Evolutionary conservation across 1,140 invertebrate species (phyloP).

Genomic region (Rhopalosiphum maidis): DNA sequence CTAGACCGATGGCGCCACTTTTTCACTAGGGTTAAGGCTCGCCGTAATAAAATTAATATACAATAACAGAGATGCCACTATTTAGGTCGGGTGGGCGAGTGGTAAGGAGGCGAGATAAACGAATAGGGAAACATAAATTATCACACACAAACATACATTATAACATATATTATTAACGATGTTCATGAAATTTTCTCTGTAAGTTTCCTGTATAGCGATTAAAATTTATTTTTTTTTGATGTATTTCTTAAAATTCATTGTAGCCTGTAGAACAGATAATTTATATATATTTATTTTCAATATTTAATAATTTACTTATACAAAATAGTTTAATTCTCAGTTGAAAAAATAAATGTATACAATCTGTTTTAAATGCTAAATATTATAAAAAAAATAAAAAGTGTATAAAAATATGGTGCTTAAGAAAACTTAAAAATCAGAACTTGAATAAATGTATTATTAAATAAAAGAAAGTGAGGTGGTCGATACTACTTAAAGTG

Average conservation of each 20-base stretch:
- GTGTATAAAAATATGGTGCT: too few relatives aligned
- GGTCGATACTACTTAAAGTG: background rate
- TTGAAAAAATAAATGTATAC: too few relatives aligned
- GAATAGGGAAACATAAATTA: background rate
- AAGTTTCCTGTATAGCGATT: background rate
- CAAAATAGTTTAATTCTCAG: too few relatives aligned
- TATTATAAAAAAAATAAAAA: too few relatives aligned
- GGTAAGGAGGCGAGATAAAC: background rate
- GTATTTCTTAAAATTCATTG: background rate
- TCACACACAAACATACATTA: background rate
- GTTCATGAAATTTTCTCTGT: background rate
- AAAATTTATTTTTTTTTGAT: background rate
- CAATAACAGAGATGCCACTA: background rate
- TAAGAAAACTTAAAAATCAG: too few relatives aligned
- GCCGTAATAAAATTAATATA: background rate
- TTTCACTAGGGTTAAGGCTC: background rate
- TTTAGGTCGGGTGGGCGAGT: background rate
- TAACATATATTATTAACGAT: background rate
- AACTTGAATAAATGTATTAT: too few relatives aligned
- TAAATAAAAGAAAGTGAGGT: background rate
- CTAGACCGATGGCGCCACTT: background rate
- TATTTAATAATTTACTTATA: too few relatives aligned
- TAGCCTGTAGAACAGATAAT: too few relatives aligned
- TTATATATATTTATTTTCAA: too few relatives aligned
- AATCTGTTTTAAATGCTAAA: too few relatives aligned